Evolutionary conservation across 2,888 invertebrate species (phyloP).

Genomic region (Macroteleia sp.): DNA sequence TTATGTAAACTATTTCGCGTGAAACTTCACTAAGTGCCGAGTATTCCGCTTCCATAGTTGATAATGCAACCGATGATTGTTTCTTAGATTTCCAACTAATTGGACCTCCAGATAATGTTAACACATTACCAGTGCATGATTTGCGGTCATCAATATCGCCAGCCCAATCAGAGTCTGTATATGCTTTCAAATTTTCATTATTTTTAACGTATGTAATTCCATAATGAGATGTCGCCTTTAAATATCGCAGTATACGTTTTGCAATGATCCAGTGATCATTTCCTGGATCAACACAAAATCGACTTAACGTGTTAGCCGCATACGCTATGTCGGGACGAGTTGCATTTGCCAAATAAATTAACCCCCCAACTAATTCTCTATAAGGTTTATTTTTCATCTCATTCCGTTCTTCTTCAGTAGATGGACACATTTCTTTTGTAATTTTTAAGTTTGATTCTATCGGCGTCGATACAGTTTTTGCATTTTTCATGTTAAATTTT

Average conservation of each 20-base stretch:
- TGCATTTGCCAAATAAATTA: conserved; percentile 63
- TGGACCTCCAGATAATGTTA: not conserved
- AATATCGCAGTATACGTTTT: conserved; percentile 33
- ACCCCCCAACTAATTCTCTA: conserved; percentile 60
- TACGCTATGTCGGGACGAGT: conserved; percentile 58
- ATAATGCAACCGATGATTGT: not conserved
- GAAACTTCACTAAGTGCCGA: conserved; percentile 14
- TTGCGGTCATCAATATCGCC: conserved; percentile 8
- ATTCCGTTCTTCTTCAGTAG: conserved; percentile 22
- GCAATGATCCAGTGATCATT: conserved; percentile 35
- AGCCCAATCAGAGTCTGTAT: conserved; percentile 60
- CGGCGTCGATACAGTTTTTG: conserved; percentile 54
- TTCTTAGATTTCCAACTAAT: conserved; percentile 14
- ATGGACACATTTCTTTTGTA: conserved; percentile 28
- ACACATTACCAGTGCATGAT: conserved; percentile 21
- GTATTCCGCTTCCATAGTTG: conserved; percentile 35
- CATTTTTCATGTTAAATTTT: conserved; percentile 57
- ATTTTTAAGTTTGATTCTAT: conserved; percentile 62
- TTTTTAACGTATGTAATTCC: conserved; percentile 51
- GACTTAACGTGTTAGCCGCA: conserved; percentile 55
- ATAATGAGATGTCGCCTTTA: conserved; percentile 53
- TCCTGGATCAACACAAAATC: conserved; percentile 46
- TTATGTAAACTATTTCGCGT: conserved; percentile 16
- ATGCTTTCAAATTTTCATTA: not conserved
- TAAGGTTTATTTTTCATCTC: conserved; percentile 57